Base-by-base conservation (phyloP, 2,888 invertebrate genomes). In the Hyalella azteca region DNA sequence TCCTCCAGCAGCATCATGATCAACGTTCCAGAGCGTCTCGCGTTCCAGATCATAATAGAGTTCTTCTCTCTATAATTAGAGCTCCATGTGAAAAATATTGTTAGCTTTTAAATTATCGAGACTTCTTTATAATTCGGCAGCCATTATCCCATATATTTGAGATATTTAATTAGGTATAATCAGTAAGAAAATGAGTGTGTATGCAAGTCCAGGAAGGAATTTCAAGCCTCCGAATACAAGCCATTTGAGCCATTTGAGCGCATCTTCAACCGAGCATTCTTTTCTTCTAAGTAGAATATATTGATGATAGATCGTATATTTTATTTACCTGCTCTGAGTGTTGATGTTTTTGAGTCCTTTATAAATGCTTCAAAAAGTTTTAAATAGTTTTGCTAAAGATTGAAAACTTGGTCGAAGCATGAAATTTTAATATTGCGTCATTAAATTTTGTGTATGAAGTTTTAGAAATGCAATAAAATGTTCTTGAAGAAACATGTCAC, bases 21-120 rank as follows among this genome's bases (percentile, higher is more conserved):
- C 13, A 36, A 66, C 66, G 11, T 36, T 4, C 26, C 5, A 36
- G 29, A 36, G 36, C 66, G 32, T 32, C 36, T 29, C 19, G 66
- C 66, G 66, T 66, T 66, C 66, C 66, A 66, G 36, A 66, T 66
- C 36, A 66, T 66, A 66, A 66, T 66, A 66, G 66, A 66, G 66
- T 66, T 66, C 66, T 66, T 66, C 66, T 66, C 66, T 66, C 66
- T 66, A 66, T 66, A 66, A 66, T 66, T 66, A 66, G 66, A 36
- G 66, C 66, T 66, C 66, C 36, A 66, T 66, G 66, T 66, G 66
- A 66, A 66, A 66, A 66, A 66, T 66, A 66, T 66, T 36, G 66
- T 66, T 66, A 66, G 66, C 36, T 36, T 15, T 66, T 3, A 66
- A 66, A 36, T 66, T 66, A 66, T 36, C 13, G 66, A 36, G 32